Evolutionary conservation across 2,888 invertebrate genomes (phyloP), one percentile per base, ranked within the genome.

Genomic region (Cosmopolites sordidus): DNA sequence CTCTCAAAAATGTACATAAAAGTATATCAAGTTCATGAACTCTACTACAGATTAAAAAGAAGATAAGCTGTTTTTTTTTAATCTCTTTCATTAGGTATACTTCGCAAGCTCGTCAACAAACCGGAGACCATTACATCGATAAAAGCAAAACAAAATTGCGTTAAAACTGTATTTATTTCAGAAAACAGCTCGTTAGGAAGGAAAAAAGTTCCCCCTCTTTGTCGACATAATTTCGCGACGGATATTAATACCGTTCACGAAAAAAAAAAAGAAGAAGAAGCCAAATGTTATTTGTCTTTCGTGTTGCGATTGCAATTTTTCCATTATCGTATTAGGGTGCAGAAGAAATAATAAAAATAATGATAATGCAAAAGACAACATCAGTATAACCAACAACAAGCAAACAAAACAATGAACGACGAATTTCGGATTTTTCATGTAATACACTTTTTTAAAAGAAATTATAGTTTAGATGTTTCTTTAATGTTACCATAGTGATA

Each of bases 91-190:
- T 5, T 27, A 27, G 9, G 27, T 27, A 27, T 9, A 27, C n/a
- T 33, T 12, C n/a, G 11, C 33, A 33, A 33, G 33, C 12, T 33
- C 33, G 5, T 33, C 33, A 12, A 33, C 33, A 33, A 33, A 33
- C 3, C 33, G 2, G 33, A 11, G 5, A 11, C 12, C 12, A 33
- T 33, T 12, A 33, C 33, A 33, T 33, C 12, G 33, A 33, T 12
- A 33, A 33, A 33, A 33, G 33, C 33, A 33, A 33, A 33, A 33
- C n/a, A 33, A 33, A 33, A 33, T 33, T 33, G 33, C 33, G 33
- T n/a, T 33, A 33, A 33, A 33, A 33, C 33, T 33, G 33, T 33
- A 33, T 33, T 33, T 33, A 33, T 33, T 33, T 12, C n/a, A 33
- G 33, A 33, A 33, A 33, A 33, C 33, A 33, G 33, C 33, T 33